A percentile compares a stretch with the other conserved stretches of the same genome.
phyloP scores from a whole-genome alignment of 1,140 invertebrate species.

The Riptortus pedestris region DNA sequence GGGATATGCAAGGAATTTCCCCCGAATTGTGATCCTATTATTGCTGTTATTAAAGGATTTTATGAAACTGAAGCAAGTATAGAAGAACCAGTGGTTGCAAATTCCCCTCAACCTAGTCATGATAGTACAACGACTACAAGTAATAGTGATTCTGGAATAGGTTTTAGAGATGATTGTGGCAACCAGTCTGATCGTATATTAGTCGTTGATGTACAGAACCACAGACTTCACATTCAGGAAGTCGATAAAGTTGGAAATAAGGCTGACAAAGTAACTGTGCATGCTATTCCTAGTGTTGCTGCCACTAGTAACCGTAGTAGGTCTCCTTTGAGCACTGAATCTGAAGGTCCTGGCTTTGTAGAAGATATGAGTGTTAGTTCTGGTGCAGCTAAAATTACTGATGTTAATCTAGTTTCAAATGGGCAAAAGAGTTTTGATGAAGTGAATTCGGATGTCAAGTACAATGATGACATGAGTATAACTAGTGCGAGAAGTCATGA shows the following conservation, averaged over 20 bases:
- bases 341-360: constrained; percentile 29
- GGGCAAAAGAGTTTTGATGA: constrained; percentile 16
- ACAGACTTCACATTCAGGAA: constrained; percentile 38
- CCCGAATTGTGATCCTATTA: constrained; percentile 72
- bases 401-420: constrained; percentile 27
- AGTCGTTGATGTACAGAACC: constrained; percentile 61
- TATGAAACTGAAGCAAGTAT: constrained; percentile 39
- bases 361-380: constrained; percentile 34
- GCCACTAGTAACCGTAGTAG: constrained; percentile 30
- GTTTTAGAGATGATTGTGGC: constrained; percentile 75
- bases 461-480: constrained; percentile 33
- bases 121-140: constrained; percentile 72
- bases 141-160: constrained; percentile 90
- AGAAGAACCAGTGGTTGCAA: constrained; percentile 41
- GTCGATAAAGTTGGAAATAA: constrained; percentile 27
- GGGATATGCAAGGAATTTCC: constrained; percentile 80
- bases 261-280: constrained; percentile 40
- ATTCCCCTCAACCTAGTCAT: constrained; percentile 71
- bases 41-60: constrained; percentile 50
- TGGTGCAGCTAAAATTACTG: constrained; percentile 32
- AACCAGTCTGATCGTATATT: constrained; percentile 71
- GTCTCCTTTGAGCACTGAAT: constrained; percentile 33
- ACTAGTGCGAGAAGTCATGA: constrained; percentile 32
- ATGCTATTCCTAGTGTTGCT: constrained; percentile 41
- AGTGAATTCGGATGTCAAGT: constrained; percentile 22